Evolutionary conservation across 2,888 invertebrate species (phyloP), one percentile per base, ranked within the genome.

Genomic region (Dolomedes plantarius): DNA sequence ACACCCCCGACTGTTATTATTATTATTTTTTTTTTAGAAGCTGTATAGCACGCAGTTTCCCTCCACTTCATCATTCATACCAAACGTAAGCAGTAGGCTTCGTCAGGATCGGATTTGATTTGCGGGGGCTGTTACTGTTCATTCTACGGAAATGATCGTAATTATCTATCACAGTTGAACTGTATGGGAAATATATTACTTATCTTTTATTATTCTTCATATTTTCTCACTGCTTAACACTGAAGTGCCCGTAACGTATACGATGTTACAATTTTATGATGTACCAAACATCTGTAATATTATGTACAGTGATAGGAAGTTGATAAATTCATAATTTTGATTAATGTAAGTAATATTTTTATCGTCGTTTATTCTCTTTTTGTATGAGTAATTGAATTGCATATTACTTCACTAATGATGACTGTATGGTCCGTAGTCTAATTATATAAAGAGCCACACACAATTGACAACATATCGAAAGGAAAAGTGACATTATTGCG

Each of bases 21-120:
- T n/a, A n/a, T n/a, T n/a, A 36, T 36, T 36, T 36, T 9, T 7
- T 36, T 36, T 9, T 9, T 36, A 16, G 1, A 65, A 65, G 6
- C n/a, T 29, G 13, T 65, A 13, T 31, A 11, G 31, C 65, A 31
- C 65, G 16, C 65, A 65, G 31, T 29, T 65, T 65, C 31, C 65
- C 65, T 65, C 65, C 65, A 31, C 65, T 56, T 46, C 56, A 56
- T 56, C 56, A 23, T 6, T 56, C 56, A 69, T 31, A 75, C 76
- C 19, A 82, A 76, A 77, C 77, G 72, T 83, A 83, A 83, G 82
- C 75, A 76, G 68, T 83, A 71, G 77, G 77, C 76, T 83, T 83
- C 81, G 32, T 64, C 23, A 77, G 36, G 73, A 39, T 67, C 76
- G 65, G 72, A 77, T 73, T 83, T 77, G 72, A 77, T 73, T 83